Percentiles rank a stretch among this genome's conserved stretches.
phyloP scores from a whole-genome alignment of 2,797 vertebrate species.

The Molossus alvarezi region DNA sequence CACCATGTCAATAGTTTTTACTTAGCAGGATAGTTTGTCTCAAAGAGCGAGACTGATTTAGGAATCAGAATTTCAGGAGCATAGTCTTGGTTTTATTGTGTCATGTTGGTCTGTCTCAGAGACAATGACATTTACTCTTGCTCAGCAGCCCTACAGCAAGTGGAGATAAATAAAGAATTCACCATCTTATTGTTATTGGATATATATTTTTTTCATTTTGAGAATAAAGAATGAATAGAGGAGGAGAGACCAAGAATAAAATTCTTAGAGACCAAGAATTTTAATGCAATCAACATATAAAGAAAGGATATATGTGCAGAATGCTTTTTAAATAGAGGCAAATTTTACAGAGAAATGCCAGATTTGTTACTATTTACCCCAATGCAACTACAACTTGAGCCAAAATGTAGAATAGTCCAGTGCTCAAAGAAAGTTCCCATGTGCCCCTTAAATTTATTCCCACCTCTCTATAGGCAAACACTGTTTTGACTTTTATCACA shows the following conservation, averaged over 20 bases:
- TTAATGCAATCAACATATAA: neutral
- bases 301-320: neutral
- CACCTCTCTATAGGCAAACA: neutral
- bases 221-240: neutral
- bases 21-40: neutral
- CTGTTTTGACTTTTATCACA: neutral
- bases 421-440: neutral
- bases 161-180: neutral
- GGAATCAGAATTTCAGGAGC: neutral
- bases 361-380: neutral
- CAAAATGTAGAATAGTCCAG: neutral
- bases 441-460: neutral
- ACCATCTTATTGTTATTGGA: neutral
- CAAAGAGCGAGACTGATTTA: neutral
- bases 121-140: neutral
- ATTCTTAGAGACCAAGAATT: neutral
- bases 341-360: neutral
- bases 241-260: neutral
- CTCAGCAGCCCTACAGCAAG: neutral
- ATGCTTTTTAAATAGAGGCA: neutral
- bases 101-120: neutral
- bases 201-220: neutral
- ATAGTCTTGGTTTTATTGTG: neutral
- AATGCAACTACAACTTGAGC: neutral
- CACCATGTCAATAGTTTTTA: neutral